Percentiles rank a stretch among this genome's conserved stretches.
Evolutionary conservation across 2,797 vertebrate species (phyloP).

Genomic region (Oreochromis grahami): DNA sequence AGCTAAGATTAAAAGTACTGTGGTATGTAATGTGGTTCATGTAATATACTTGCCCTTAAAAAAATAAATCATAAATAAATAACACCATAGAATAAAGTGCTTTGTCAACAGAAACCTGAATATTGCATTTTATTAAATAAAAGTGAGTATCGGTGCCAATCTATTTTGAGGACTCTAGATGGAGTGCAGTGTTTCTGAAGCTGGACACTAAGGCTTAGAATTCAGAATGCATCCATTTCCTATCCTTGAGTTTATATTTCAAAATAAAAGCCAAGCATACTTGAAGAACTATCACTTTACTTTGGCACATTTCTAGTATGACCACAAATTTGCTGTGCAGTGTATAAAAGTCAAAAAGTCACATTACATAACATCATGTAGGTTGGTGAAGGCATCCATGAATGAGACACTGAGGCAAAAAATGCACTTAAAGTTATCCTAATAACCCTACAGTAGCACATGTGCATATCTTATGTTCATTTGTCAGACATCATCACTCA

Average conservation of each 20-base stretch:
- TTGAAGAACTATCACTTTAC: conserved; percentile 27
- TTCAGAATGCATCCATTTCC: not conserved
- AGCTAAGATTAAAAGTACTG: not conserved
- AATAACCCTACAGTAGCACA: not conserved
- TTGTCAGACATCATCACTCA: not conserved
- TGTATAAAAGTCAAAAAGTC: conserved; percentile 17
- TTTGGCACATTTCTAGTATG: conserved; percentile 17
- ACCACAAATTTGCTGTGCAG: conserved; percentile 5
- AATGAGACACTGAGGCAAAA: conserved; percentile 16
- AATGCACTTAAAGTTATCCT: not conserved
- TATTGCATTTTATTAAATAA: not conserved
- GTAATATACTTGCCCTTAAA: not conserved
- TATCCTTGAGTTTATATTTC: not conserved
- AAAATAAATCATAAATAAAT: not conserved
- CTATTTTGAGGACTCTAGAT: not conserved
- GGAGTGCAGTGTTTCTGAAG: not conserved
- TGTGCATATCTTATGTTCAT: not conserved
- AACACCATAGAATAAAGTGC: not conserved
- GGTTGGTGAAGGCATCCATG: conserved; percentile 5
- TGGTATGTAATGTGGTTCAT: not conserved
- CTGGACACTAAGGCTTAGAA: not conserved
- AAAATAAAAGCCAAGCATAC: not conserved
- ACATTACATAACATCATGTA: not conserved
- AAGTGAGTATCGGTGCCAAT: not conserved
- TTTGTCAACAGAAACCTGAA: not conserved